Evolutionary conservation across 2,888 invertebrate genomes (phyloP).

Genomic region (Leucania comma): DNA sequence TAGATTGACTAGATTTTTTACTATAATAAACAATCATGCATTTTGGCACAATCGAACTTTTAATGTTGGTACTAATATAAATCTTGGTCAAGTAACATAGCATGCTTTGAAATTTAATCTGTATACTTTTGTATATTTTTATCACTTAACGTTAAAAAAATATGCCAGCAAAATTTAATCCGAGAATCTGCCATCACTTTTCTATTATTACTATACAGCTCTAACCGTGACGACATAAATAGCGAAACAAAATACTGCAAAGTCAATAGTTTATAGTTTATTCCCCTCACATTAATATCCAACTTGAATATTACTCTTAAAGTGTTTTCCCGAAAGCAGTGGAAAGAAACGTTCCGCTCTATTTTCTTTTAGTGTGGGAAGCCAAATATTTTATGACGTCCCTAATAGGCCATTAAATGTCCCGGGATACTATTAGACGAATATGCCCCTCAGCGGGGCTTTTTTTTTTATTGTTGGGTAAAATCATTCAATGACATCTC

Average conservation of each 20-base stretch:
- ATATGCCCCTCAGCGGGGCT: constrained; percentile 34
- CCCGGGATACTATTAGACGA: constrained; percentile 37
- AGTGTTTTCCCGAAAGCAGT: constrained; percentile 29
- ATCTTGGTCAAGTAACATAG: too few species aligned
- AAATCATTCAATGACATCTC: too few species aligned
- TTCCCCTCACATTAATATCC: constrained; percentile 23
- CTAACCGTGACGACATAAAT: neutral
- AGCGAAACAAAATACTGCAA: neutral
- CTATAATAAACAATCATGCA: too few species aligned
- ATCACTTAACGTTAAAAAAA: too few species aligned
- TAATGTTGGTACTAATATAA: too few species aligned
- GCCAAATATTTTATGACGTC: constrained; percentile 53
- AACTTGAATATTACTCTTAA: constrained; percentile 11
- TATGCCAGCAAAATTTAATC: too few species aligned
- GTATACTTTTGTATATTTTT: too few species aligned
- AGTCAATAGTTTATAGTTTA: constrained; percentile 33
- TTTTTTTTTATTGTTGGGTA: too few species aligned
- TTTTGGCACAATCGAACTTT: too few species aligned
- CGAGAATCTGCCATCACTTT: too few species aligned
- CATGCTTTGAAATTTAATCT: too few species aligned
- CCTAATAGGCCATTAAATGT: constrained; percentile 54
- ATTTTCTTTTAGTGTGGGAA: constrained; percentile 46
- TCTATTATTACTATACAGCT: neutral
- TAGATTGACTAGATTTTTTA: too few species aligned
- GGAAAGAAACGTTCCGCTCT: constrained; percentile 34